Conservation (phyloP, 2,797 vertebrate species). For the Sebastes umbrosus region DNA sequence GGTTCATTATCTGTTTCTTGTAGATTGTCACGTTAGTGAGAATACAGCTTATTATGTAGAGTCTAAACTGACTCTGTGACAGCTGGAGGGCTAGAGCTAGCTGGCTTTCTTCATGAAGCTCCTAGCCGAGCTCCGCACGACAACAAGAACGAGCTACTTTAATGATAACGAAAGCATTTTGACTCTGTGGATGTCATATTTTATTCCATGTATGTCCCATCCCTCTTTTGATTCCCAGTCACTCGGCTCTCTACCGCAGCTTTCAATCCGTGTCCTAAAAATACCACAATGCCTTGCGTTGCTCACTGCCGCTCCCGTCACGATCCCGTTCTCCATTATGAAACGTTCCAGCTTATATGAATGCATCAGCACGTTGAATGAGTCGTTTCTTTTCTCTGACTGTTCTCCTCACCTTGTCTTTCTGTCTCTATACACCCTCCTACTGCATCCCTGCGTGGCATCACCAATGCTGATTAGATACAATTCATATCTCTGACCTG, state of each 20-base stretch:
- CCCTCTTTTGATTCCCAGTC: not conserved
- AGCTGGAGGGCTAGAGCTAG: not conserved
- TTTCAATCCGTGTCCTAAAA: not conserved
- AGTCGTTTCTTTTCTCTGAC: not conserved
- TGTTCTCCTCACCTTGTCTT: not conserved
- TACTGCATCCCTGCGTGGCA: not conserved
- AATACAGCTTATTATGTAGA: no score
- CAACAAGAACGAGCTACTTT: not conserved
- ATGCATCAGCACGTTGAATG: conserved; percentile 12
- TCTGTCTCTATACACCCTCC: not conserved
- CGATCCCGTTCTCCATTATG: not conserved
- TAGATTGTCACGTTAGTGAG: not conserved
- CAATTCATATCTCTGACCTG: conserved; percentile 20
- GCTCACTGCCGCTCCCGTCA: no score
- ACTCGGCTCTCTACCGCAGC: not conserved
- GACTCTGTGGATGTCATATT: not conserved
- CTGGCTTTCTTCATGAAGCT: fast-evolving
- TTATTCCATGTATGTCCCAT: not conserved
- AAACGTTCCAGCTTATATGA: not conserved
- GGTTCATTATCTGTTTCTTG: not conserved
- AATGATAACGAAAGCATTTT: not conserved
- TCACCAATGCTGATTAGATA: conserved; percentile 14
- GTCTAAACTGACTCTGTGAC: no score
- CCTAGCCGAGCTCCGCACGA: not conserved
- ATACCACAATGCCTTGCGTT: not conserved